phyloP scores from a whole-genome alignment of 1,140 invertebrate species.

The Linepithema humile region DNA sequence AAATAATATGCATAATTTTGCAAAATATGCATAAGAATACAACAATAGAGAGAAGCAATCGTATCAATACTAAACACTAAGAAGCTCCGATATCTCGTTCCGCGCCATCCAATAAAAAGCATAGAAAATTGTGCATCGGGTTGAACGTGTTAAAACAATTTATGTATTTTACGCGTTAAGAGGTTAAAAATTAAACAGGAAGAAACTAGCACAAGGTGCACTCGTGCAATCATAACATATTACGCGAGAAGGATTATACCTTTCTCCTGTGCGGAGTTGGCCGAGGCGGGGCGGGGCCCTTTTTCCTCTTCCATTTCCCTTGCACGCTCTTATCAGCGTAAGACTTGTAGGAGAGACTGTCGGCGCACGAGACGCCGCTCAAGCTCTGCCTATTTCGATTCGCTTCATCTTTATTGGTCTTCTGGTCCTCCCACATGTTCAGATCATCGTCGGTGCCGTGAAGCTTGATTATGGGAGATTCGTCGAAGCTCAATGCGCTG shows the following conservation, averaged over 20 bases:
- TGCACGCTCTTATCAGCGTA: conserved; percentile 86
- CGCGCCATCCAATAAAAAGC: too few species aligned
- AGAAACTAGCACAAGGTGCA: neutral
- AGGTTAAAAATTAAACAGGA: too few species aligned
- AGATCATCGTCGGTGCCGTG: conserved; percentile 43
- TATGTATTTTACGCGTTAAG: too few species aligned
- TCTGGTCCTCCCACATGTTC: conserved; percentile 83
- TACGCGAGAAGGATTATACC: conserved; percentile 74
- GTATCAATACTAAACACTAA: too few species aligned
- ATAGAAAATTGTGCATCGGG: too few species aligned
- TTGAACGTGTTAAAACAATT: too few species aligned
- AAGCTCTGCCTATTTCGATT: conserved; percentile 85
- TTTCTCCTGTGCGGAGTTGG: conserved; percentile 89
- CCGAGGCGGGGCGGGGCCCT: conserved; percentile 92
- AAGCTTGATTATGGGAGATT: conserved; percentile 66
- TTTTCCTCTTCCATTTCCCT: conserved; percentile 90
- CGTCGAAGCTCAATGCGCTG: conserved; percentile 45
- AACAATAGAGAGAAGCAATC: too few species aligned
- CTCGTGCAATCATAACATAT: neutral
- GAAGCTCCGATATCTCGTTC: too few species aligned
- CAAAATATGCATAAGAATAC: too few species aligned
- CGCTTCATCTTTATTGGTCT: conserved; percentile 86
- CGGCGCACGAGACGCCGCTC: conserved; percentile 43
- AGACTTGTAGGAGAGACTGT: conserved; percentile 64
- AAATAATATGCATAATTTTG: too few species aligned